A percentile compares a stretch with the other conserved stretches of the same genome.
Conservation (phyloP, 2,113 vertebrate genomes). For the Elachura formosa region DNA sequence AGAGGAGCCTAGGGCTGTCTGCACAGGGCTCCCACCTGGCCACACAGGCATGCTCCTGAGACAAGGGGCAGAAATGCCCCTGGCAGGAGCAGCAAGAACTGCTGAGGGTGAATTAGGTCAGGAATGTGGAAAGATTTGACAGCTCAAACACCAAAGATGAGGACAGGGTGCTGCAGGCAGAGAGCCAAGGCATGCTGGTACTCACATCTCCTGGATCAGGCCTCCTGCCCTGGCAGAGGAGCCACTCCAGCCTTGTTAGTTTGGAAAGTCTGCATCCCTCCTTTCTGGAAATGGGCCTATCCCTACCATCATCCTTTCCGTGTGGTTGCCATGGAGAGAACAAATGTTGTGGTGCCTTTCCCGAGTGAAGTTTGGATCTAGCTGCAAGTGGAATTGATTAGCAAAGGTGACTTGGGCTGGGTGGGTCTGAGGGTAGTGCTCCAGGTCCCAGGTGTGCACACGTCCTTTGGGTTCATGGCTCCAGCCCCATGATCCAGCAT, state of each 20-base stretch:
- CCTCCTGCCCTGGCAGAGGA: not conserved
- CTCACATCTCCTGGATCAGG: not conserved
- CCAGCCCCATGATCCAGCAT: not conserved
- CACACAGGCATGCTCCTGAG: not conserved
- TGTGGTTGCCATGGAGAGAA: not conserved
- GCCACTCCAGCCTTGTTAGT: not conserved
- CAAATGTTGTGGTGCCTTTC: not conserved
- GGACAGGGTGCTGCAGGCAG: not conserved
- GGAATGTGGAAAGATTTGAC: not conserved
- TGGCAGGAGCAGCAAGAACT: not conserved
- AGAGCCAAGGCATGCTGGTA: not conserved
- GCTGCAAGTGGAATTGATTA: not conserved
- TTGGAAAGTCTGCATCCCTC: not conserved
- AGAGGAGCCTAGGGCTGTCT: not conserved
- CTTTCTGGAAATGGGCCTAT: not conserved
- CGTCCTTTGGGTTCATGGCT: not conserved
- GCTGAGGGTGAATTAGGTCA: not conserved
- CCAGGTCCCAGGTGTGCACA: not conserved
- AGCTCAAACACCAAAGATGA: not conserved
- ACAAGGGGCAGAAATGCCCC: not conserved
- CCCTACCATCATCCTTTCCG: not conserved
- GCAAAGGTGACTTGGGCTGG: fast-evolving
- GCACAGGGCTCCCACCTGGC: fast-evolving
- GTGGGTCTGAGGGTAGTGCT: not conserved
- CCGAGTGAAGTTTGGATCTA: not conserved